Conservation (phyloP, 2,888 invertebrate species). For the Dichetophora obliterata region DNA sequence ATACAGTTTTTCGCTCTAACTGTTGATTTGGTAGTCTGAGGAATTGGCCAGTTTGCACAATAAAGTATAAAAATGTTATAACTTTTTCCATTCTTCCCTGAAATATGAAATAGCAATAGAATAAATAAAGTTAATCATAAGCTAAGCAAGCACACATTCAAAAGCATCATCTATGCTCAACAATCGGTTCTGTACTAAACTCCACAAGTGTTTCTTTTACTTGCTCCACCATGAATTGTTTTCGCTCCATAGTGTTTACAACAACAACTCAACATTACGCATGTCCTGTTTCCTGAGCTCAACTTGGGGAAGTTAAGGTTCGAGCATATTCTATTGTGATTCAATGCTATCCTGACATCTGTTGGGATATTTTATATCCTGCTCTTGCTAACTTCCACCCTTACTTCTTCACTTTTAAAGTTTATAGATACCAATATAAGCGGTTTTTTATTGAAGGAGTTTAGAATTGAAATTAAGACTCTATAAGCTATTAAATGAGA, state of each 20-base stretch:
- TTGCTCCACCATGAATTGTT: constrained; percentile 5
- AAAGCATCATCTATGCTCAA: background rate
- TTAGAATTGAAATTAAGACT: background rate
- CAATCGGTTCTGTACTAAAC: constrained; percentile 38
- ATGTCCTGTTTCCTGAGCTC: constrained; percentile 53
- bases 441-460: background rate
- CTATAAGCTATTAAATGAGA: no score
- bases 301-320: constrained; percentile 45
- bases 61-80: no score
- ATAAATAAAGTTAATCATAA: background rate
- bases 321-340: constrained; percentile 51
- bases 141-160: background rate
- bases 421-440: background rate
- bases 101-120: no score
- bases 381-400: no score
- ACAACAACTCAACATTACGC: constrained; percentile 51
- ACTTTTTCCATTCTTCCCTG: no score
- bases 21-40: no score
- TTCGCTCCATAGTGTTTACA: background rate
- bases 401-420: background rate
- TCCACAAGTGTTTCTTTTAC: constrained; percentile 50
- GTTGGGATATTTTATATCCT: constrained; percentile 44
- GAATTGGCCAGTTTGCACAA: no score
- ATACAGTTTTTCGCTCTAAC: no score
- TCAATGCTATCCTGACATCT: constrained; percentile 50